Conservation (phyloP, 2,113 vertebrate species). For the Phylloscopus trochiloides region DNA sequence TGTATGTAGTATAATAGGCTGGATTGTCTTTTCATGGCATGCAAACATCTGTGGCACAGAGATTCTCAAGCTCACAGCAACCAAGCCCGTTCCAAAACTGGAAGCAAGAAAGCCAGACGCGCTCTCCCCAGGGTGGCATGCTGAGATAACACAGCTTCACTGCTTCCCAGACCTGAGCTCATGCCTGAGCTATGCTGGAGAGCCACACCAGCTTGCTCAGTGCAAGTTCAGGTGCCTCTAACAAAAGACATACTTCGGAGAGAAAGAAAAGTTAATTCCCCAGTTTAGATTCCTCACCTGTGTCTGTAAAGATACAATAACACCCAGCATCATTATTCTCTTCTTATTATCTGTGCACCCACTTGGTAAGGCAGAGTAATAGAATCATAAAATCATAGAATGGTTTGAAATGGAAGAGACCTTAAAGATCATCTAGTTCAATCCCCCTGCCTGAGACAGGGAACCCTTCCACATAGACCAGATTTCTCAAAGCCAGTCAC, state of each 20-base stretch:
- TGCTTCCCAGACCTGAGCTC: conserved; percentile 55
- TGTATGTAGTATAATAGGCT: neutral
- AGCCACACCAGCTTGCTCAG: neutral
- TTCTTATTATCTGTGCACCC: neutral
- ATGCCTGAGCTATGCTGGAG: conserved; percentile 30
- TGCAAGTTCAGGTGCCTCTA: neutral
- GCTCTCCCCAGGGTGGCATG: conserved; percentile 27
- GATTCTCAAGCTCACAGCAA: conserved; percentile 9
- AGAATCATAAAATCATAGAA: neutral
- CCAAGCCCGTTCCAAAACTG: neutral
- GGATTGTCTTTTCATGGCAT: conserved; percentile 9
- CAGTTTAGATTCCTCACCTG: neutral
- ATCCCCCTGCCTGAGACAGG: neutral
- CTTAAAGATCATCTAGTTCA: neutral
- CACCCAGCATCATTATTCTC: neutral
- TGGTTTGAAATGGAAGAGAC: neutral
- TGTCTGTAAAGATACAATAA: neutral
- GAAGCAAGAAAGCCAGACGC: conserved; percentile 31
- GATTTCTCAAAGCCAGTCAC: neutral
- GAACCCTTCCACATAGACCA: neutral
- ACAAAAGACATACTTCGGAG: neutral
- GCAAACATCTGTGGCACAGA: conserved; percentile 59
- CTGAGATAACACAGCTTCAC: conserved; percentile 32
- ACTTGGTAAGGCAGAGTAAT: neutral
- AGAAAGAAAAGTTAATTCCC: neutral